Percentiles rank a stretch among this genome's conserved stretches.
Conservation (phyloP, 2,888 invertebrate genomes). For the Conops quadrifasciatus region DNA sequence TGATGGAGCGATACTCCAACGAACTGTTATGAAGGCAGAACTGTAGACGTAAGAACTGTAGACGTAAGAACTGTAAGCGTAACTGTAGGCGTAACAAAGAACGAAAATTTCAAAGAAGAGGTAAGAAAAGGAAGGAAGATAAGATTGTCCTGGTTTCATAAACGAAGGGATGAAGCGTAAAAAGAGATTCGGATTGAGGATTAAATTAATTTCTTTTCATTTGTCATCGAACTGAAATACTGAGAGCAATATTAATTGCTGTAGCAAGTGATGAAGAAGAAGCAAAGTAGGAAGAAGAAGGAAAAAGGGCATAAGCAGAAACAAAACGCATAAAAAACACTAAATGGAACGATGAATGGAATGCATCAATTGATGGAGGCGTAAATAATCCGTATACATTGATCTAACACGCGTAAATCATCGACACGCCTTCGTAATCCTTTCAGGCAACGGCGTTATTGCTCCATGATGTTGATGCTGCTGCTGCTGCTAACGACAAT, state of each 20-base stretch:
- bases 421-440: conserved; percentile 6
- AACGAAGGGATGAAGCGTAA: background rate
- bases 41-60: too few species aligned
- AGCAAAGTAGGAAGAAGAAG: background rate
- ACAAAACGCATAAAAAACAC: too few species aligned
- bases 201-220: conserved; percentile 32
- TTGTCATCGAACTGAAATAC: conserved; percentile 29
- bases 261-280: conserved; percentile 2
- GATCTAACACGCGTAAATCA: conserved; percentile 22
- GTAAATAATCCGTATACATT: conserved; percentile 1
- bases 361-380: background rate
- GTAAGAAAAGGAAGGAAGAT: background rate
- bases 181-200: background rate
- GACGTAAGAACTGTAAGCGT: too few species aligned
- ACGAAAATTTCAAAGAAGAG: background rate
- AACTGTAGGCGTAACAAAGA: too few species aligned
- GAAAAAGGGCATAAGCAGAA: background rate
- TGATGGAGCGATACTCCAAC: too few species aligned
- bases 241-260: conserved; percentile 25
- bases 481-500: too few species aligned
- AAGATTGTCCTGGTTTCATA: too few species aligned
- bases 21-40: too few species aligned
- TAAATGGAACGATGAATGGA: background rate
- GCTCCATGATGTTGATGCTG: too few species aligned
- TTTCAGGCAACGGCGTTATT: background rate